phyloP scores from a whole-genome alignment of 2,113 vertebrate species.

The Hypanus sabinus region DNA sequence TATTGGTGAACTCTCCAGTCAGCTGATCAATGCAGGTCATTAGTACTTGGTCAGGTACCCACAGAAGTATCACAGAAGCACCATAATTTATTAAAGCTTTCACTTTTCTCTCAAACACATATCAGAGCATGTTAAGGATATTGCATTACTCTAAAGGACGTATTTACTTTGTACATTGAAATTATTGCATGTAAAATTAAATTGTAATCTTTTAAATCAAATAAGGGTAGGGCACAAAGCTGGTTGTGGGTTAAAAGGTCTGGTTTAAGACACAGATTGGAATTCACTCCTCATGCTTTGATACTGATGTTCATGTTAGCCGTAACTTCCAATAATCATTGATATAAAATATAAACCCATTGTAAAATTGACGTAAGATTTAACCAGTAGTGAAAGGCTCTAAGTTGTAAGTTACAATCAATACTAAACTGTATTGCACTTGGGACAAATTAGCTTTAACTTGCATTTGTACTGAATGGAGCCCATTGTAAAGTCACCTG shows the following conservation, averaged over 20 bases:
- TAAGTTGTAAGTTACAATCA: slow-evolving; percentile 8
- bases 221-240: too few species aligned
- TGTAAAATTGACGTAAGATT: background rate
- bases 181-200: too few species aligned
- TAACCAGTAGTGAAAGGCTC: background rate
- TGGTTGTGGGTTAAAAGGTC: too few species aligned
- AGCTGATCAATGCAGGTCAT: too few species aligned
- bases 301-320: background rate
- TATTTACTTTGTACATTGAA: background rate
- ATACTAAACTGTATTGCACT: background rate
- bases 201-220: too few species aligned
- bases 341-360: background rate
- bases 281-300: too few species aligned
- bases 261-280: too few species aligned
- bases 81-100: background rate
- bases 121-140: background rate
- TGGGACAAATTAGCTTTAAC: background rate
- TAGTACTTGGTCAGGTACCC: too few species aligned
- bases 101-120: background rate
- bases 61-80: too few species aligned
- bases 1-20: too few species aligned
- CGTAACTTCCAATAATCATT: background rate
- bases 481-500: slow-evolving; percentile 11
- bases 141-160: background rate
- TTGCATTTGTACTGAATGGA: background rate